Evolutionary conservation across 2,797 vertebrate genomes (phyloP), one percentile per base, ranked within the genome.

Genomic region (Cossypha niveicapilla): DNA sequence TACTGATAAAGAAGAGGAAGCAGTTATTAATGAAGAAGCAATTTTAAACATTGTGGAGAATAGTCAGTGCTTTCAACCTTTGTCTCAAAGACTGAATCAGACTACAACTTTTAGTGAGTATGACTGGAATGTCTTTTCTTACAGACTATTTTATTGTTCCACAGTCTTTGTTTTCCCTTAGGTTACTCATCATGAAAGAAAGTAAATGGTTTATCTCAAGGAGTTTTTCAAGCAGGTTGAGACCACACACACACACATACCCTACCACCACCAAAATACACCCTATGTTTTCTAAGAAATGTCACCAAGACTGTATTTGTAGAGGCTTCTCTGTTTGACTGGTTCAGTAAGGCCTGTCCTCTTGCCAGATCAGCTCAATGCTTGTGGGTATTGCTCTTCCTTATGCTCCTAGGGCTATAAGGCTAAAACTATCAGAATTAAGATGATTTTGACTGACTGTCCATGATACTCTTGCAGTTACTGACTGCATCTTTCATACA

Each of bases 1-100:
- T 77, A 51, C 70, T 79, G 90, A 80, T 94, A 96, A 97, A 95
- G 95, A 98, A 71, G 98, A 98, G 66, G 98, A 99, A 94, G 98
- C 98, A 14, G 92, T 99, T 67, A 98, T 99, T 94, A 99, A 99
- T 91, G 99, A 99, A 97, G 98, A 99, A 97, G 99, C 99, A 90
- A 99, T 99, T 97, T 97, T 99, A 97, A 99, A 98, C 94, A 98
- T 99, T 87, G 98, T 99, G 97, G 99, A 99, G 97, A 99, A 94
- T 83, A 99, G 99, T 98, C 99, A 99, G 96, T 98, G 98, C 82
- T 99, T 99, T 97, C 98, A 98, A 51, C 98, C 98, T 9, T 97
- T 97, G 80, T 98, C 99, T 85, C 99, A 99, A 94, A 98, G 97
- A 80, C 97, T 99, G 93, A 98, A 74, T 97, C 98, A 98, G 80